phyloP scores from a whole-genome alignment of 2,113 vertebrate species.

The cat (Felis catus) region F.catus_Fca126_mat1.0 CM031415.1:76490501-76491000 shows the following conservation, averaged over 20 bases:
- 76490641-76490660: not conserved
- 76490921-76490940: not conserved
- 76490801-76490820: not conserved
- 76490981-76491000: too few relatives aligned
- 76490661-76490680: not conserved
- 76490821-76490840: not conserved
- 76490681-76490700: not conserved
- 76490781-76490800: not conserved
- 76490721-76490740: not conserved
- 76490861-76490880: not conserved
- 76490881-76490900: not conserved
- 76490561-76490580: not conserved
- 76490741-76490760: not conserved
- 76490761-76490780: not conserved
- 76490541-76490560: not conserved
- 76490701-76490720: not conserved
- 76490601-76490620: not conserved
- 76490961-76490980: too few relatives aligned
- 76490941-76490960: not conserved
- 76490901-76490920: not conserved
- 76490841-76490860: not conserved
- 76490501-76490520: not conserved
- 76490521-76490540: not conserved
- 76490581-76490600: not conserved
- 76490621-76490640: not conserved